Percentiles rank a stretch among this genome's conserved stretches.
phyloP scores from a whole-genome alignment of 2,888 invertebrate genomes.

The Tupiocoris notatus region DNA sequence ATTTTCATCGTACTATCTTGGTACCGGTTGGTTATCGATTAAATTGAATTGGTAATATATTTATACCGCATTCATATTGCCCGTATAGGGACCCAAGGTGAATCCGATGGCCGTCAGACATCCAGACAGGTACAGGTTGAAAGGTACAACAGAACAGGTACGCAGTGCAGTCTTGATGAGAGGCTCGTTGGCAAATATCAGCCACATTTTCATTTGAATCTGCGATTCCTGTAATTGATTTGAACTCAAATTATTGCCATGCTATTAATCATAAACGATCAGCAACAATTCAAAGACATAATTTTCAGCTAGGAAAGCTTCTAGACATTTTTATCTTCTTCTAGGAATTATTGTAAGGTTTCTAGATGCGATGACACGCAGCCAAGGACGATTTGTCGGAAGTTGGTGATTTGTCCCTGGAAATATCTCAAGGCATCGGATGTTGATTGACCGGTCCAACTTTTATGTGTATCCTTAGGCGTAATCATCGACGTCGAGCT shows the following conservation, averaged over 20 bases:
- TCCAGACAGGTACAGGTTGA: constrained; percentile 26
- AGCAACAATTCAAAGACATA: background rate
- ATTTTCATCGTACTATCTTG: too few relatives aligned
- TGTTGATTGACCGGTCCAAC: too few relatives aligned
- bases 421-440: too few relatives aligned
- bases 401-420: too few relatives aligned
- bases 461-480: too few relatives aligned
- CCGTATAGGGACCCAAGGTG: constrained; percentile 28
- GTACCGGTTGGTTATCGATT: background rate
- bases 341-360: too few relatives aligned
- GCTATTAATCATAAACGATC: background rate
- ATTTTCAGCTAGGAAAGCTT: too few relatives aligned
- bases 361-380: too few relatives aligned
- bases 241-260: background rate
- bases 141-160: constrained; percentile 17
- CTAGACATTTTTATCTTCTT: too few relatives aligned
- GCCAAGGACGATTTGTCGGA: too few relatives aligned
- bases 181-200: constrained; percentile 24
- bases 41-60: too few relatives aligned
- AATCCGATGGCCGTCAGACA: constrained; percentile 24
- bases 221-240: constrained; percentile 13
- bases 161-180: constrained; percentile 2
- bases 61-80: constrained; percentile 35
- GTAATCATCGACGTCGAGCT: too few relatives aligned
- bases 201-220: constrained; percentile 17